Evolutionary conservation across 35 echinoderm and acorn worm genomes (phyloP).

Genomic region (Heliocidaris erythrogramma): DNA sequence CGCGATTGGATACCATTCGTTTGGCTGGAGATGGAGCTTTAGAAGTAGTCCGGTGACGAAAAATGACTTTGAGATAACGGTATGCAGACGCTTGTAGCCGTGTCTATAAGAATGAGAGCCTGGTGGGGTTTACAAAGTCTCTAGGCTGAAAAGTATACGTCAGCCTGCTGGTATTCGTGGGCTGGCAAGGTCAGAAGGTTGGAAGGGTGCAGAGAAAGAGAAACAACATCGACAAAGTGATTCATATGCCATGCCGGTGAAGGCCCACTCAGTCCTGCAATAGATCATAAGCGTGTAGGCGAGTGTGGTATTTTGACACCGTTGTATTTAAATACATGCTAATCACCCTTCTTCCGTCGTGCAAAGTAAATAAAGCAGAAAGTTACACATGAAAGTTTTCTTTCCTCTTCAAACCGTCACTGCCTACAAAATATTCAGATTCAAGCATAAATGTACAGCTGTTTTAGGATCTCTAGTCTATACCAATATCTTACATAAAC

Average conservation of each 20-base stretch:
- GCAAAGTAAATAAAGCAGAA: not conserved
- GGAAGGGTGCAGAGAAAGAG: not conserved
- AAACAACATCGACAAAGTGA: conserved; percentile 4
- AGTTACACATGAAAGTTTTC: no score
- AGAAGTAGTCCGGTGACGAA: not conserved
- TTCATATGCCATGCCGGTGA: not conserved
- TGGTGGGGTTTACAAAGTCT: not conserved
- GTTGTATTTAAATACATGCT: not conserved
- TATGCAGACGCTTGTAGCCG: conserved; percentile 28
- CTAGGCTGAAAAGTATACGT: not conserved
- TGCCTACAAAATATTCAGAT: no score
- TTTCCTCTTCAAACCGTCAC: no score
- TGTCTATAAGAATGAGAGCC: conserved; percentile 10
- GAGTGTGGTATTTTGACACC: not conserved
- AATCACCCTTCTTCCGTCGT: not conserved
- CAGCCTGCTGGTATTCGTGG: conserved; percentile 1
- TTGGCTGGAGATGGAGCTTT: not conserved
- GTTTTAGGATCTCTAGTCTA: no score
- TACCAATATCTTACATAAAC: no score
- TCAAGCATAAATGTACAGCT: no score
- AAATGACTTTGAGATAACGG: conserved; percentile 6
- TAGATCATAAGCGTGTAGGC: not conserved
- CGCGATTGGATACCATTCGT: not conserved
- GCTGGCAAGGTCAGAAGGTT: not conserved
- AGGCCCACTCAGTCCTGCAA: not conserved